phyloP scores from a whole-genome alignment of 2,797 vertebrate species.

The Hyperoplus immaculatus region DNA sequence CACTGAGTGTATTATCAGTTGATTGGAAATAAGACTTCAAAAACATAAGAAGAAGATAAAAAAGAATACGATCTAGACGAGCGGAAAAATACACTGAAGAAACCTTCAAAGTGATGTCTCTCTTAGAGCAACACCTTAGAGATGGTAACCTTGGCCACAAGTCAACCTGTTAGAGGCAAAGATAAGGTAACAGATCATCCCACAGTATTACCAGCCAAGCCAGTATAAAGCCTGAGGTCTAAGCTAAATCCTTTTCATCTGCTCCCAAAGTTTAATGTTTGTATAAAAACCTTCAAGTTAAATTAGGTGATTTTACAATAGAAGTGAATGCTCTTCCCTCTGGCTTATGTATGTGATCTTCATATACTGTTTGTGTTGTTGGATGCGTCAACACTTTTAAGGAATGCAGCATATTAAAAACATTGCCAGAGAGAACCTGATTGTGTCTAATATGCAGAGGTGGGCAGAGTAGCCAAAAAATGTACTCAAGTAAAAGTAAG shows the following conservation, averaged over 20 bases:
- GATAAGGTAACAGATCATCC: neutral
- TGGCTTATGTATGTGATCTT: slow-evolving; percentile 10
- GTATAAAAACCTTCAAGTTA: slow-evolving; percentile 19
- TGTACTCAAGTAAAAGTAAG: too few relatives aligned
- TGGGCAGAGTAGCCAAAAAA: too few relatives aligned
- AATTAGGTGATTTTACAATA: neutral
- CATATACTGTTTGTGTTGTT: slow-evolving; percentile 17
- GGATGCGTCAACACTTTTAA: slow-evolving; percentile 8
- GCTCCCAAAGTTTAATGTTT: slow-evolving; percentile 35
- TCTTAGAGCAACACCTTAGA: neutral
- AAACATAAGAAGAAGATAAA: too few relatives aligned
- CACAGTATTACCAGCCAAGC: neutral
- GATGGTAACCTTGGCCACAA: slow-evolving; percentile 5
- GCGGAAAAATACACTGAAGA: neutral
- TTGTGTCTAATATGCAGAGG: slow-evolving; percentile 43
- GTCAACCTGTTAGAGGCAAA: slow-evolving; percentile 9
- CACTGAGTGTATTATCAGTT: neutral
- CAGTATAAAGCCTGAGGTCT: neutral
- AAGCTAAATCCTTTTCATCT: slow-evolving; percentile 35
- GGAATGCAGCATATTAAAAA: neutral
- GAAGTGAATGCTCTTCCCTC: slow-evolving; percentile 14
- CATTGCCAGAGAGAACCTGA: slow-evolving; percentile 4
- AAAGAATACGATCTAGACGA: neutral
- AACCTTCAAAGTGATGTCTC: neutral
- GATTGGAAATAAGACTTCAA: neutral